phyloP scores from a whole-genome alignment of 2,113 vertebrate species.

The Montifringilla adamsi region DNA sequence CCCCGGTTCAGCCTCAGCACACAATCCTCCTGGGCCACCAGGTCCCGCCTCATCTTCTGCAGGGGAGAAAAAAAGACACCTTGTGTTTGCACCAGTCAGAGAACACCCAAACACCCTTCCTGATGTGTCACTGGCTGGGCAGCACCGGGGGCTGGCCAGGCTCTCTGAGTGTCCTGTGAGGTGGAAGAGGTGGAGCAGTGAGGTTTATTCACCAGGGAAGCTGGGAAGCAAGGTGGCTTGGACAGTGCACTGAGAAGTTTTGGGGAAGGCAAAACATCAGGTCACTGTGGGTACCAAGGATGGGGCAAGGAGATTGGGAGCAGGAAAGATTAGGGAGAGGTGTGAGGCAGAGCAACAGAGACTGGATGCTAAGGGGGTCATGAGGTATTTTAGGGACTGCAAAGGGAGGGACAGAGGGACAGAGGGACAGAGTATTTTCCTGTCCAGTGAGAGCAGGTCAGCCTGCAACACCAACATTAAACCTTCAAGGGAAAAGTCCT shows the following conservation, averaged over 20 bases:
- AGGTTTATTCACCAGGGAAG: neutral
- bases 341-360: neutral
- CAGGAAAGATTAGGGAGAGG: neutral
- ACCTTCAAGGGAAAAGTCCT: neutral
- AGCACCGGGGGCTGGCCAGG: neutral
- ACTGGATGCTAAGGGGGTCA: neutral
- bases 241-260: neutral
- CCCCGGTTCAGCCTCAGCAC: constrained; percentile 86
- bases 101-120: neutral
- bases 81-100: neutral
- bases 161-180: neutral
- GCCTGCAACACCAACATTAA: neutral
- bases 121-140: neutral
- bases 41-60: constrained; percentile 79
- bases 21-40: constrained; percentile 81
- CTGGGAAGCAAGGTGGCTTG: neutral
- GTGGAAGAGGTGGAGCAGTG: neutral
- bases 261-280: neutral
- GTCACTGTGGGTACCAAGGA: neutral
- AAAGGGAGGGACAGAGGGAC: neutral
- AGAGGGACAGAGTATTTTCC: neutral
- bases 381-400: neutral
- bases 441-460: neutral
- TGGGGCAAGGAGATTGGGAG: neutral
- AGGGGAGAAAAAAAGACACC: neutral